Conservation (phyloP, 1,140 invertebrate species). For the Ceratosolen fusciceps region DNA sequence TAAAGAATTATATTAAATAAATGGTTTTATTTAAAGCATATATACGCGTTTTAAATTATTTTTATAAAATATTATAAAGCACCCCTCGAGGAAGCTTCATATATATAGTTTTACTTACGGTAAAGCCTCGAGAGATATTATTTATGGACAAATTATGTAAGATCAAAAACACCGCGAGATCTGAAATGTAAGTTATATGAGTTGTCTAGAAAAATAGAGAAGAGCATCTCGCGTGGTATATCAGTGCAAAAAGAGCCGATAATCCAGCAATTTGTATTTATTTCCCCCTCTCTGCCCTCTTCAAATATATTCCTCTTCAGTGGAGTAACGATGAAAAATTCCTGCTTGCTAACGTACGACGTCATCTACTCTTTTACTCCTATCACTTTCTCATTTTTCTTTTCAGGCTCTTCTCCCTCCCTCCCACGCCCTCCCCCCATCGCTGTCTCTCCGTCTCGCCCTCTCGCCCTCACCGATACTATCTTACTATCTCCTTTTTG, state of each 20-base stretch:
- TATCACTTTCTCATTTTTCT: slow-evolving; percentile 35
- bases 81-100: too few species aligned
- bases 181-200: slow-evolving; percentile 57
- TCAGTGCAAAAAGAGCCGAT: slow-evolving; percentile 62
- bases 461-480: slow-evolving; percentile 35
- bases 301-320: slow-evolving; percentile 59
- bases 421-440: too few species aligned
- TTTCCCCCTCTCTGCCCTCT: slow-evolving; percentile 55
- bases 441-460: not conserved
- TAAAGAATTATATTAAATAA: too few species aligned
- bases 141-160: slow-evolving; percentile 29
- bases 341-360: slow-evolving; percentile 42
- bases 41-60: too few species aligned
- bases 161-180: slow-evolving; percentile 48
- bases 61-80: too few species aligned
- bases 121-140: not conserved
- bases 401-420: too few species aligned
- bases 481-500: not conserved
- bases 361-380: slow-evolving; percentile 56
- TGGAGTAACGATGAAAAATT: slow-evolving; percentile 70
- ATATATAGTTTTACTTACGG: not conserved
- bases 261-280: slow-evolving; percentile 73
- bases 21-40: too few species aligned
- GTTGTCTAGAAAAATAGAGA: slow-evolving; percentile 63
- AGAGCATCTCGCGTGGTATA: slow-evolving; percentile 55